Evolutionary conservation across 2,888 invertebrate species (phyloP), one percentile per base, ranked within the genome.

Genomic region (Polymixis lichenea): DNA sequence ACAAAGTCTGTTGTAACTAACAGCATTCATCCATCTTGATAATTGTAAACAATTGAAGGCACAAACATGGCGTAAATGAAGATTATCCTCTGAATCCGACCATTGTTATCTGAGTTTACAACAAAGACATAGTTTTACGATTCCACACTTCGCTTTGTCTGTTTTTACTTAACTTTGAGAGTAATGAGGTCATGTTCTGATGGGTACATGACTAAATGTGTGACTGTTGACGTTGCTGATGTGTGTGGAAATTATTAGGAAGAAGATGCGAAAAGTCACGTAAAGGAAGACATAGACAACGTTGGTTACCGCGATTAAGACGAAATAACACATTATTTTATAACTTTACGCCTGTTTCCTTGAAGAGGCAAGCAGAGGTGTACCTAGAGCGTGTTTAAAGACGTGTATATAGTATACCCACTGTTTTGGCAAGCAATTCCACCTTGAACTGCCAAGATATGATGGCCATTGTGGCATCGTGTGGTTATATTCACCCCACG

Each of bases 61-160:
- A 38, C 73, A 73, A 79, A 84, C 76, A 77, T 38, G 22, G 46
- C 76, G 77, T 79, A 80, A 86, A 89, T 88, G 75, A 81, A 86
- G 90, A 89, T 91, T 86, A 90, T 89, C 89, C 87, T 80, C 77
- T 84, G 80, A 88, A 88, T 74, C 82, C 87, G 71, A 58, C 87
- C 80, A 89, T 91, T 92, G 90, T 91, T 89, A 80, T 81, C 75
- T 65, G 75, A 78, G 68, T 80, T 85, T 83, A 83, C 85, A 87
- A 85, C 88, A 87, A 86, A 85, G 82, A 82, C 68, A 73, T 68
- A 55, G 64, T 80, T 86, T 87, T 88, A 89, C 86, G 83, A 85
- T 79, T 81, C 72, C 78, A 71, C 75, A 81, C 84, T 83, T 83
- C 81, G 84, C 85, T 83, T 88, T 86, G 75, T 72, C 83, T 85